Conservation (phyloP, 2,888 invertebrate species). For the Mesorhabditis spiculigera region DNA sequence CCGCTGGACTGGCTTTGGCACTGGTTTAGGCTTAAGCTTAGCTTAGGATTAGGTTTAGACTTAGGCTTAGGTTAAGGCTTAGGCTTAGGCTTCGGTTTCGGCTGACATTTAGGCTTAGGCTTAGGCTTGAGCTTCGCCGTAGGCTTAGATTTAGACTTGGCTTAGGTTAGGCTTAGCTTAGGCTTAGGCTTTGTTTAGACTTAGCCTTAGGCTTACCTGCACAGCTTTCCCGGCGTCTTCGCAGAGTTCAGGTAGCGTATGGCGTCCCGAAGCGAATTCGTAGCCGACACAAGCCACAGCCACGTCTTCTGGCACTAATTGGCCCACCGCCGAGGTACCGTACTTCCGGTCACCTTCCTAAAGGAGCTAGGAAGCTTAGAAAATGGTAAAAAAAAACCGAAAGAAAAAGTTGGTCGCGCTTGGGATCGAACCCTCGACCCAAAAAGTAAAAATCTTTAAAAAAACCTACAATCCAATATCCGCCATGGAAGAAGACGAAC, state of each 20-base stretch:
- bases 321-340: neutral
- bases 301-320: neutral
- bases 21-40: no score
- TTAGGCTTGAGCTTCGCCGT: no score
- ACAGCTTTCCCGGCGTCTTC: neutral
- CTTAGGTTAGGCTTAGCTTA: no score
- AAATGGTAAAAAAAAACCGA: neutral
- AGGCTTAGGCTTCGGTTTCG: no score
- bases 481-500: neutral
- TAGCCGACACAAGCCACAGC: slow-evolving; percentile 3
- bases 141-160: no score
- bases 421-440: no score
- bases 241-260: neutral
- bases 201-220: neutral
- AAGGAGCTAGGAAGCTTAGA: neutral
- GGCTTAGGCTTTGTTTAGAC: neutral
- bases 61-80: no score
- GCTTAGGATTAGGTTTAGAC: no score
- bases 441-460: neutral
- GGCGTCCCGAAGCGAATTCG: neutral
- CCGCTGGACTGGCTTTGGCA: no score
- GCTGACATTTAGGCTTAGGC: no score
- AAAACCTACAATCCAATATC: neutral
- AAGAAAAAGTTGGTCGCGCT: no score
- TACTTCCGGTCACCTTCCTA: slow-evolving; percentile 5